Percentiles rank a stretch among this genome's conserved stretches.
Conservation (phyloP, 2,888 invertebrate species). For the Pherbina coryleti region DNA sequence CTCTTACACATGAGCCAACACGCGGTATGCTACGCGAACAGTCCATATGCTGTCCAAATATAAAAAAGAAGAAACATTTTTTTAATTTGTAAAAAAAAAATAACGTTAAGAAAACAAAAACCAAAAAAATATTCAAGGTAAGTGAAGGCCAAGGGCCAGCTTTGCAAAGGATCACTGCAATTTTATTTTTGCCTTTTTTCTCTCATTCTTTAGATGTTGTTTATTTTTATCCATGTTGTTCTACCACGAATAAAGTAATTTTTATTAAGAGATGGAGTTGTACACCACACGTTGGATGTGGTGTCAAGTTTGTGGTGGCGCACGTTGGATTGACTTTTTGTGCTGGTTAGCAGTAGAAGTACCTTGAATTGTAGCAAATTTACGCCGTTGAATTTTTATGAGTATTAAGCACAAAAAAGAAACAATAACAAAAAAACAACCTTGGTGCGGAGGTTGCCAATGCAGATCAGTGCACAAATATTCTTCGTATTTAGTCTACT, state of each 20-base stretch:
- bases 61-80: constrained; percentile 43
- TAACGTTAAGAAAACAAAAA: too few species aligned
- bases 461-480: constrained; percentile 2
- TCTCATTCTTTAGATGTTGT: background rate
- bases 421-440: constrained; percentile 26
- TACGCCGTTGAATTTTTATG: background rate
- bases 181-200: background rate
- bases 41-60: background rate
- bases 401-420: background rate
- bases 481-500: constrained; percentile 30
- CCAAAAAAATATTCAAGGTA: constrained; percentile 62
- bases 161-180: constrained; percentile 50
- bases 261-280: constrained; percentile 18
- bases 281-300: background rate
- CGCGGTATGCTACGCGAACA: background rate
- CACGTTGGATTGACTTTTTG: constrained; percentile 21
- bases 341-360: constrained; percentile 26
- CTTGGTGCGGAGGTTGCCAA: constrained; percentile 2
- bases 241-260: constrained; percentile 20
- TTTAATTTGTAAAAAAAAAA: background rate
- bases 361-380: constrained; percentile 30
- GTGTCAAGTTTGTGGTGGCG: constrained; percentile 14
- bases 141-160: constrained; percentile 68
- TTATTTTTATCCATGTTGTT: constrained; percentile 38
- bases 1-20: background rate